Percentiles rank a stretch among this genome's conserved stretches.
Evolutionary conservation across 2,888 invertebrate genomes (phyloP).

Genomic region (Thecophora atra): DNA sequence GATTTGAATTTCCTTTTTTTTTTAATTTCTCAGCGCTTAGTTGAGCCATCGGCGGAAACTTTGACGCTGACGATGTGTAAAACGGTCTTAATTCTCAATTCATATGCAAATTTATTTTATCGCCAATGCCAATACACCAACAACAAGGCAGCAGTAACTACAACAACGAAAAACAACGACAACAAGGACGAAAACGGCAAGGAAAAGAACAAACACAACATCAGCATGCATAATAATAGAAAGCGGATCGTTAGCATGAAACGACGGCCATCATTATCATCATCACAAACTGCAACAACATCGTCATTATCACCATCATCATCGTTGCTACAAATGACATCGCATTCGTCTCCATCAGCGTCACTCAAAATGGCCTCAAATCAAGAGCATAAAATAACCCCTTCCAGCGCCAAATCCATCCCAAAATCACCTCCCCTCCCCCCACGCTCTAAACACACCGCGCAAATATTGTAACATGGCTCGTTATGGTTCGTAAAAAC

Average conservation of each 20-base stretch:
- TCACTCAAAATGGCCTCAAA: slow-evolving; percentile 27
- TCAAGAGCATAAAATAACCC: slow-evolving; percentile 19
- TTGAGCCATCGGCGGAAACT: slow-evolving; percentile 10
- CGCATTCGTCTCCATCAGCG: slow-evolving; percentile 24
- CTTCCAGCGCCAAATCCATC: not conserved
- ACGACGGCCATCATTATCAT: slow-evolving; percentile 32
- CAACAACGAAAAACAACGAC: slow-evolving; percentile 46
- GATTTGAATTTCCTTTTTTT: slow-evolving; percentile 7
- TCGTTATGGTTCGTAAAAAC: slow-evolving; percentile 28
- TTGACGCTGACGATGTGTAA: slow-evolving; percentile 56
- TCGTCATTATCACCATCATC: slow-evolving; percentile 25
- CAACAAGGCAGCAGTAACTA: slow-evolving; percentile 42
- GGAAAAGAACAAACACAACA: slow-evolving; percentile 23
- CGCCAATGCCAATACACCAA: slow-evolving; percentile 54
- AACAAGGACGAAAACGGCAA: not conserved
- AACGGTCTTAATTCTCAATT: slow-evolving; percentile 66
- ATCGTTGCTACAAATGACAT: slow-evolving; percentile 13
- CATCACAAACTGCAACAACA: slow-evolving; percentile 18
- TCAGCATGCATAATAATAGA: slow-evolving; percentile 18
- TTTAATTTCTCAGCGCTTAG: not conserved
- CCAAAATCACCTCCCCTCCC: not conserved
- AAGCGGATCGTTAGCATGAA: slow-evolving; percentile 4
- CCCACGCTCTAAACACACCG: not conserved
- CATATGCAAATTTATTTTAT: slow-evolving; percentile 67
- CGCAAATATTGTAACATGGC: slow-evolving; percentile 22